Base-by-base conservation (phyloP, 1,140 invertebrate genomes). In the Drosophila kikkawai region DNA sequence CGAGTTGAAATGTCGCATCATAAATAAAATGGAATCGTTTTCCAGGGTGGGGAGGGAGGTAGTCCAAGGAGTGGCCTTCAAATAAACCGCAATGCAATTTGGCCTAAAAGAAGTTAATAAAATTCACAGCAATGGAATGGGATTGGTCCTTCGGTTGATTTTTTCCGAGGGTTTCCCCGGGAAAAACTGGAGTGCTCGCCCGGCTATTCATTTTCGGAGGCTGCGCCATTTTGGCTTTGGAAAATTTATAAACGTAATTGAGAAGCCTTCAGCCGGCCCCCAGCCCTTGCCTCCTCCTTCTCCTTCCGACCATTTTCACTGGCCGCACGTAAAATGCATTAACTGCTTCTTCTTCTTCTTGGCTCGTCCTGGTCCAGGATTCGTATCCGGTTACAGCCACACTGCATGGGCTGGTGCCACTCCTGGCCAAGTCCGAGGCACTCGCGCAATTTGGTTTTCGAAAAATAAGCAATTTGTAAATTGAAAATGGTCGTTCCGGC, bases 391-490 rank as follows among this genome's bases (percentile, higher is more conserved):
- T 73, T 73, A 73, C 69, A 73, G 69, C 17, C 51, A 55, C 48
- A 37, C 53, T 39, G 53, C 53, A n/a, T 39, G 53, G 64, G 48
- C 48, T 61, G 48, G 8, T 41, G 64, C 34, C 51, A 36, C 36
- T 75, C 69, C 61, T 41, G 57, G 53, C 82, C 74, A 79, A 82
- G 84, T 77, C 84, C 80, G 76, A 90, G 86, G 84, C 83, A 87
- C 83, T 87, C 77, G 83, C 77, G 83, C 83, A 87, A 87, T 87
- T 87, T 87, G 83, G 83, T 82, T 87, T 87, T 83, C 77, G 79
- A 91, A 90, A 90, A 90, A 90, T 90, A 90, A 90, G 85, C 85
- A 90, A 90, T 90, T 90, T 90, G 86, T 90, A 90, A 90, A 90
- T 90, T 90, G 85, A 90, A 90, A 90, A 85, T 82, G 85, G 70